Base-by-base conservation (phyloP, 2,888 invertebrate genomes). In the Yponomeuta evonymella region DNA sequence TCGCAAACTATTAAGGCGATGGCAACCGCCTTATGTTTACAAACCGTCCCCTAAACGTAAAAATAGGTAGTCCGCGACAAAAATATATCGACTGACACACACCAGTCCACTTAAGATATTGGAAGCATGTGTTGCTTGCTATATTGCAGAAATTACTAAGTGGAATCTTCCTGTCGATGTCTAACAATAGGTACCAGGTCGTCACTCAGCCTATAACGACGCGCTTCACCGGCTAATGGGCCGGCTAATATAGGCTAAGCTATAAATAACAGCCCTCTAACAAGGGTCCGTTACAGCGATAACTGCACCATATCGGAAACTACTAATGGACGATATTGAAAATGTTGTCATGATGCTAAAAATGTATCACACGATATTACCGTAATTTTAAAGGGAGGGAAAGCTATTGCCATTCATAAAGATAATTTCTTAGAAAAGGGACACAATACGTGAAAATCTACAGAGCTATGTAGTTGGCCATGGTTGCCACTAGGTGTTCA, bases 131-230 rank as follows among this genome's bases (percentile, higher is more conserved):
- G 51, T 15, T 51, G 51, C 51, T 15, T 51, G 51, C 51, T 15
- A 30, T 58, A 51, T 51, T 69, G 51, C 58, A 69, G 63, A 58
- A 64, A n/a, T 12, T n/a, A n/a, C 15, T 43, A n/a, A 67, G 43
- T 67, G 12, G 8, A 30, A 9, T 29, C 29, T 48, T 48, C 36
- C 58, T 70, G 71, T 70, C 75, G 72, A 72, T 73, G 74, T 79
- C 82, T 80, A 84, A 83, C 81, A 87, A 87, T 85, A 85, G 80
- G 80, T 81, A 81, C 81, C 81, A 85, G 82, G 83, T 84, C 82
- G 81, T 84, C 83, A 83, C 79, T 81, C 83, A 80, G 81, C 81
- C 81, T 84, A 84, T 82, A 84, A 83, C 83, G 82, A 79, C 81
- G 76, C 79, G 76, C 79, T 75, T 82, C 82, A 83, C 83, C 80